A percentile compares a stretch with the other conserved stretches of the same genome.
phyloP scores from a whole-genome alignment of 1,140 invertebrate species.

The Apis dorsata region DNA sequence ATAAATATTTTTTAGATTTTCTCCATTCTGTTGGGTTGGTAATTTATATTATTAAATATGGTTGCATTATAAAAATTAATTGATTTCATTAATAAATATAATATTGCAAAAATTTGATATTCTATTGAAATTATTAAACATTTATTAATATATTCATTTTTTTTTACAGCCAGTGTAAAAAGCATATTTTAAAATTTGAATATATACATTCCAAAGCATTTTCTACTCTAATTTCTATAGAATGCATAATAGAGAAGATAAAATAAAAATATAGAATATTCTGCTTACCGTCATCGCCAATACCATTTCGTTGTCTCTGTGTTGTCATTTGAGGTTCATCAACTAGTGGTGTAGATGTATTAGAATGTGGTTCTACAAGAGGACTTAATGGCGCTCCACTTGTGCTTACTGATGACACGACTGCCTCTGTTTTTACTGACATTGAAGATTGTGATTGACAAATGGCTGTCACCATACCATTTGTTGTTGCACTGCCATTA shows the following conservation, averaged over 20 bases:
- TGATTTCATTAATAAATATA: neutral
- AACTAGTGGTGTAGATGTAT: constrained; percentile 83
- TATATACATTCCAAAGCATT: constrained; percentile 54
- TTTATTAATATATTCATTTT: neutral
- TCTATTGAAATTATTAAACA: neutral
- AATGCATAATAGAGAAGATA: constrained; percentile 1
- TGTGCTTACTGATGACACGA: constrained; percentile 77
- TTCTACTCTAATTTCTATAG: constrained; percentile 29
- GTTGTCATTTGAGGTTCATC: constrained; percentile 81
- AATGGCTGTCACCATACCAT: constrained; percentile 66
- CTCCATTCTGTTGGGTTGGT: neutral
- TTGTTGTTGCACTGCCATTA: constrained; percentile 61
- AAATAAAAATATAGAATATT: constrained; percentile 16
- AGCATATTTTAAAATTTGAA: constrained; percentile 41
- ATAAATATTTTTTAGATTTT: neutral
- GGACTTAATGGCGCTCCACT: constrained; percentile 78
- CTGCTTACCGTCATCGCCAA: constrained; percentile 76
- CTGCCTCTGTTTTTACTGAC: constrained; percentile 73
- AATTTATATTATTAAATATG: neutral
- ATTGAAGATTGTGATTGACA: constrained; percentile 68
- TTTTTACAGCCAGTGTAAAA: constrained; percentile 26
- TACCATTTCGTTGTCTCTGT: constrained; percentile 75
- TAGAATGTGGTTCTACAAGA: constrained; percentile 82
- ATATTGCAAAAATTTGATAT: neutral
- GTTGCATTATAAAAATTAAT: neutral